A percentile compares a stretch with the other conserved stretches of the same genome.
These are phyloP conservation scores for Ctenochaetus hawaiiensis DNA, from an alignment of 2,797 vertebrate genomes.

Conservation along the genomic window DNA sequence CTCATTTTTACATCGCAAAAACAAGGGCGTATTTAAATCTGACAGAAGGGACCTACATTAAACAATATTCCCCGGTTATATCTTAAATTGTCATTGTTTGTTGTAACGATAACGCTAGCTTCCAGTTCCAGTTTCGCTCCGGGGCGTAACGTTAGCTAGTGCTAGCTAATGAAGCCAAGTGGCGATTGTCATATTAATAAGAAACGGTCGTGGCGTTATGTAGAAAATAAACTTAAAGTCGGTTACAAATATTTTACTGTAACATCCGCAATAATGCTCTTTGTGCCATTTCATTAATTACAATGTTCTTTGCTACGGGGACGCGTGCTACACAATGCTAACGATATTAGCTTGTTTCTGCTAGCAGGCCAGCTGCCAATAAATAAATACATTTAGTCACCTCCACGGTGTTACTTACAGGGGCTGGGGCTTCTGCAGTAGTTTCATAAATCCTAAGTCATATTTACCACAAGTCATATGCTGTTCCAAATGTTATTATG, in stretches of 20 bases:
- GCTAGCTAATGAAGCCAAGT: conserved; percentile 13
- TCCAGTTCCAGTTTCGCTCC: conserved; percentile 13
- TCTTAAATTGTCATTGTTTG: conserved; percentile 39
- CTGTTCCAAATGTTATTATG: conserved; percentile 48
- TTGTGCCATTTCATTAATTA: conserved; percentile 35
- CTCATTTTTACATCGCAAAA: fast-evolving
- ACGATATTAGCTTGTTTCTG: conserved; percentile 66
- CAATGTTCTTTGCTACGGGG: conserved; percentile 17
- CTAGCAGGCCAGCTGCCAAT: conserved; percentile 65
- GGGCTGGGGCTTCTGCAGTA: conserved; percentile 48
- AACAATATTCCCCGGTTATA: not conserved
- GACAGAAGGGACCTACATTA: fast-evolving
- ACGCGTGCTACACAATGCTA: conserved; percentile 64
- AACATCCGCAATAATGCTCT: not conserved
- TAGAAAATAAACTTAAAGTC: fast-evolving
- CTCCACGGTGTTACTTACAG: conserved; percentile 75
- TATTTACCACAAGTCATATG: conserved; percentile 58
- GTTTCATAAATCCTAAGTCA: conserved; percentile 72
- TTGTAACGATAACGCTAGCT: conserved; percentile 24
- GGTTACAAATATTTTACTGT: not conserved
- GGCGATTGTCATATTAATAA: not conserved
- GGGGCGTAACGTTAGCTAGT: conserved; percentile 51
- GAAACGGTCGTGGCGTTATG: fast-evolving
- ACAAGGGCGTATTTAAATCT: not conserved
- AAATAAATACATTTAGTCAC: conserved; percentile 59